phyloP scores from a whole-genome alignment of 2,113 vertebrate genomes.

The Cichladusa arquata region DNA sequence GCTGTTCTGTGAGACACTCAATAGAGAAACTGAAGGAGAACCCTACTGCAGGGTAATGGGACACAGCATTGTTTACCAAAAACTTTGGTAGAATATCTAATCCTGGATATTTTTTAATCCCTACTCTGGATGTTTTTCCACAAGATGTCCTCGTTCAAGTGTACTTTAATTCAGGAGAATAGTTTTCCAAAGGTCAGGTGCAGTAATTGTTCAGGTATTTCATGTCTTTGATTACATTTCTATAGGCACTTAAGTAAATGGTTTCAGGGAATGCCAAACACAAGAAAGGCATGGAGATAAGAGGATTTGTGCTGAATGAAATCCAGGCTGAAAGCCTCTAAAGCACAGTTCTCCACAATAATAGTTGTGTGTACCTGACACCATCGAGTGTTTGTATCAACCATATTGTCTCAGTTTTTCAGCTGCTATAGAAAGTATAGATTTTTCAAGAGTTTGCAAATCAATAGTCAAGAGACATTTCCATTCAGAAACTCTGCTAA shows the following conservation, averaged over 20 bases:
- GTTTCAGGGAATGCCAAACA: neutral
- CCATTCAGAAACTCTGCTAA: conserved; percentile 42
- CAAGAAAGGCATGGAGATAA: neutral
- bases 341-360: conserved; percentile 6
- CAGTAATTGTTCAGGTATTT: neutral
- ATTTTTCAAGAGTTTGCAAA: conserved; percentile 58
- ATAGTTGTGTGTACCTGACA: conserved; percentile 16
- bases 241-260: neutral
- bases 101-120: neutral
- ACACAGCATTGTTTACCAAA: neutral
- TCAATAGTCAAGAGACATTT: conserved; percentile 40
- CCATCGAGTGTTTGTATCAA: conserved; percentile 27
- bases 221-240: neutral
- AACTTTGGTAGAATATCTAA: neutral
- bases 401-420: conserved; percentile 39
- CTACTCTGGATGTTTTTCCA: neutral
- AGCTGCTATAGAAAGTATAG: conserved; percentile 24
- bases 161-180: neutral
- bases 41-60: neutral
- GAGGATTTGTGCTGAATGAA: neutral
- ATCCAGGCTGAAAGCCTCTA: conserved; percentile 7
- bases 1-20: neutral
- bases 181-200: neutral
- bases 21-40: neutral
- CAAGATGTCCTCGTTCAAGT: neutral